Evolutionary conservation across 1,140 invertebrate genomes (phyloP), one percentile per base, ranked within the genome.

Genomic region (Caenorhabditis tropicalis): DNA sequence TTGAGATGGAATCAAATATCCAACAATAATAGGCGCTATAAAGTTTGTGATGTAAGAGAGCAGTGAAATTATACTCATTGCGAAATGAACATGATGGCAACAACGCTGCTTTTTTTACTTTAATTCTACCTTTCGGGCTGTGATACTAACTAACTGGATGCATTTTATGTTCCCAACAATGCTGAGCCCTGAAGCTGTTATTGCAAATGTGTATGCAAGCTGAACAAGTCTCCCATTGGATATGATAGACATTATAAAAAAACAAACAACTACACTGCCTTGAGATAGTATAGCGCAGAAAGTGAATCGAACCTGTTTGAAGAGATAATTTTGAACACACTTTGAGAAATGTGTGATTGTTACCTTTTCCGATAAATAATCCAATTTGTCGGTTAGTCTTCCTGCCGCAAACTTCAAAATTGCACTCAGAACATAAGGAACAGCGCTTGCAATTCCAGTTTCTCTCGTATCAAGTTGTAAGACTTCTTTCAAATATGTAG

Each of bases 401-500:
- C 65, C 65, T 10, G 36, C 65, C 0, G 65, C 65, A 43, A 74
- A 74, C 10, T 74, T 74, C 2, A 24, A 6, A 1, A 74, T 2
- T 19, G 65, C 65, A 24, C 65, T 74, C 15, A 43, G 12, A 21
- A 74, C 33, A 46, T 36, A 74, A 10, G 65, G 65, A 7, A 74
- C 3, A 6, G 65, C 65, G 0, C 29, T 43, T 6, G 65, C 65
- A 24, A 43, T 36, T 12, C 65, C 65, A 3, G 65, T 74, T n/a
- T 74, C 36, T 15, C 33, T 74, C 1, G 43, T 36, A 46, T 74
- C 65, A 31, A 74, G 43, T 21, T 74, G 12, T 3, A 74, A 36
- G 2, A 74, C 65, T 24, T 74, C 36, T 31, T 74, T 74, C 65
- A 74, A 74, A 46, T 74, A 74, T 36, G 65, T 74, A 6, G 65